Evolutionary conservation across 2,888 invertebrate species (phyloP), one percentile per base, ranked within the genome.

Genomic region (Drosophila pullipes): DNA sequence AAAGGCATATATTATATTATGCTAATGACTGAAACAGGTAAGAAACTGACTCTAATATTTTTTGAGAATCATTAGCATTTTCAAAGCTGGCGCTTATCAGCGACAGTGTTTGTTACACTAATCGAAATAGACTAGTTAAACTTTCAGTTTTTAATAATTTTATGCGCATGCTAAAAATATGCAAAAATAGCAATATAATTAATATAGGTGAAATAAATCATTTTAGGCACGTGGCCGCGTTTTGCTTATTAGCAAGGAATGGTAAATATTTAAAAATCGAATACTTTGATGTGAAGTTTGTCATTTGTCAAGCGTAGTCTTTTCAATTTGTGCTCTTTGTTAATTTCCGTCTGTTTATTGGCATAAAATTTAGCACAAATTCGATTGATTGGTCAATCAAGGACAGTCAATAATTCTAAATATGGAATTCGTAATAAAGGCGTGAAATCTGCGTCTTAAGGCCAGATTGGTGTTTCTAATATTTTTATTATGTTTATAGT

Each of bases 341-440:
- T 59, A 39, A 25, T 10, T 76, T 58, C n/a, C 33, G 31, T 25
- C 47, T 54, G 16, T 61, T 81, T 75, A 68, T 77, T 84, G 58
- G 49, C 64, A 69, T 74, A 75, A 39, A 61, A 69, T 82, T 84
- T 84, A 84, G 83, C 83, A 80, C 66, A 61, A 74, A 71, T 73
- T 41, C 5, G 16, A 52, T 52, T 52, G 65, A 22, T 52, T 54
- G 30, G 52, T 30, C 13, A 57, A 41, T 30, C 39, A 41, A 41
- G 41, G 57, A 58, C 30, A 41, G 39, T 28, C 28, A 39, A n/a
- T 25, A 30, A 39, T n/a, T 39, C 11, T n/a, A 39, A 18, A n/a
- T 13, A 1, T 25, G 22, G 18, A 57, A n/a, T 16, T 30, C 9
- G 16, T 16, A 13, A 13, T 9, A 33, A 16, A 30, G 9, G 3